Evolutionary conservation across 1,140 invertebrate species (phyloP), one percentile per base, ranked within the genome.

Genomic region (Drosophila simulans): DNA sequence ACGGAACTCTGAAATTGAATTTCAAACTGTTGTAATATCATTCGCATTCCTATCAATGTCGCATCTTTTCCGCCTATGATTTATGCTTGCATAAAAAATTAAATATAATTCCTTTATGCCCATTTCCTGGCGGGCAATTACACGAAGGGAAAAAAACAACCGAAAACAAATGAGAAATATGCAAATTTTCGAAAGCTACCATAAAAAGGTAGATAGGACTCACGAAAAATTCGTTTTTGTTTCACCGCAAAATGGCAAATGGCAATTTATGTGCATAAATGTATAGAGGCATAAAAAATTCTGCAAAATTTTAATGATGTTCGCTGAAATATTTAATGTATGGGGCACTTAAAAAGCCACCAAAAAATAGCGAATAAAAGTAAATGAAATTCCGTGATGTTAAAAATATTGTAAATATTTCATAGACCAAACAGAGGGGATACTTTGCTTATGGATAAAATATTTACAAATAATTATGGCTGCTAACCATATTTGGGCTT

Each of bases 91-190:
- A 80, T 45, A 80, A 58, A 81, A 81, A 72, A 66, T 75, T 55
- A 75, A 40, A 55, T 59, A 49, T 76, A 68, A 76, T 76, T 52
- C 49, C 62, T 76, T 57, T 76, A 76, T 76, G 62, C 48, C 54
- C 56, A 81, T 81, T 81, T 81, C 57, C 72, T 80, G 77, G 40
- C 58, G 63, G 70, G 49, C 77, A 80, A 80, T 80, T 74, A 80
- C 71, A 66, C 46, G 45, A 48, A 40, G 35, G 35, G 39, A 53
- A 31, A 27, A 63, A 75, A 63, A 64, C 22, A 20, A 52, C 34
- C 35, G 11, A 57, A 80, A 80, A 62, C 70, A 81, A 81, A 81
- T 81, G 72, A 81, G 76, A 81, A 81, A 81, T 81, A 81, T 81
- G 79, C 60, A 81, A 81, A 81, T 81, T 58, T 65, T 40, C 35